Percentiles rank a stretch among this genome's conserved stretches.
Conservation (phyloP, 2,797 vertebrate genomes). For the Tapirus indicus region DNA sequence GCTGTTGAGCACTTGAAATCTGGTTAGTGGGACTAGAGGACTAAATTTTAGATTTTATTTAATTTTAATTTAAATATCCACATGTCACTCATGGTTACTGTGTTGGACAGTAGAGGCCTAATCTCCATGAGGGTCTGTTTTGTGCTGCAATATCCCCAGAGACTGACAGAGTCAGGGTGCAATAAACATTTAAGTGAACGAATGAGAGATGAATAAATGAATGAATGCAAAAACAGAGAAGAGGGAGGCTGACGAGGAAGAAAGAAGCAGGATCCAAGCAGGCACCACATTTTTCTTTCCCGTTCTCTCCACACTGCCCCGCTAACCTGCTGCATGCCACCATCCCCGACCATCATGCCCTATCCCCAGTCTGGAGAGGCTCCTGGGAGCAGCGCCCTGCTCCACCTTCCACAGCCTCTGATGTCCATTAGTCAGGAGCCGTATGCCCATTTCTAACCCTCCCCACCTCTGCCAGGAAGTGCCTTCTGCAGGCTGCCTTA, state of each 20-base stretch:
- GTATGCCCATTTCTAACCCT: not conserved
- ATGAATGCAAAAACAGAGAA: not conserved
- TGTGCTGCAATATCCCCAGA: not conserved
- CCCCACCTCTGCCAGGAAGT: not conserved
- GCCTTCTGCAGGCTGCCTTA: not conserved
- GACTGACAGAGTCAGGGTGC: not conserved
- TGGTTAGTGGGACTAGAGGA: not conserved
- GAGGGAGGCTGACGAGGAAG: not conserved
- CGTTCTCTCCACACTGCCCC: not conserved
- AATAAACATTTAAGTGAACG: not conserved
- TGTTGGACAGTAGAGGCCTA: not conserved
- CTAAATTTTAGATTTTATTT: not conserved
- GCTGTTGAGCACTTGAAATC: not conserved
- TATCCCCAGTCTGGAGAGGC: not conserved
- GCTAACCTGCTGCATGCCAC: rapidly evolving
- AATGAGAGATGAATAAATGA: not conserved
- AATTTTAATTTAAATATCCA: not conserved
- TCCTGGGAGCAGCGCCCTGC: not conserved
- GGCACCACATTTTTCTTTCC: not conserved
- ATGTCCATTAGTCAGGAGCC: not conserved
- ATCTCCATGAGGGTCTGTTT: not conserved
- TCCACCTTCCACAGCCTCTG: not conserved
- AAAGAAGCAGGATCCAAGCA: not conserved
- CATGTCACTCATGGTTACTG: not conserved
- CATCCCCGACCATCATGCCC: not conserved